Evolutionary conservation across 2,888 invertebrate species (phyloP), one percentile per base, ranked within the genome.

Genomic region (Polia nebulosa): DNA sequence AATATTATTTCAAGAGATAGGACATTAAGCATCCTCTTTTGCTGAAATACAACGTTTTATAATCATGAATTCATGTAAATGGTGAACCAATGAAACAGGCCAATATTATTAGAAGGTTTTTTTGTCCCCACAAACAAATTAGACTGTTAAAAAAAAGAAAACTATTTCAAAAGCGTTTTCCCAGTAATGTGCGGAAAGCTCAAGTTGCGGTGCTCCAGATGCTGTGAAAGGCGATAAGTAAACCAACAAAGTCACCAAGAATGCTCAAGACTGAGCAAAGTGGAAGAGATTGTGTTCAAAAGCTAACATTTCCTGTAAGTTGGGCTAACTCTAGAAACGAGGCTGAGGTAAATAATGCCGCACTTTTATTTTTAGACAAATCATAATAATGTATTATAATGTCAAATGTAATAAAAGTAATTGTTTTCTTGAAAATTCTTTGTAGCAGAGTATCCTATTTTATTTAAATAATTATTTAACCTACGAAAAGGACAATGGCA

Each of bases 211-310:
- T 29, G 52, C 34, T 52, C 52, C 32, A 60, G 39, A 57, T 64
- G 59, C 45, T 75, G 51, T 47, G 47, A 64, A 76, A 70, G 44
- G 57, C 44, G 64, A 57, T 58, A 75, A 58, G 57, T 61, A 61
- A 61, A 71, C 60, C 41, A 69, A 76, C 57, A 58, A 47, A 61
- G 44, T 61, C 36, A 57, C 63, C 27, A 22, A 58, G 75, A 70
- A 70, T 57, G 25, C 59, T 57, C 45, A 60, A 44, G 27, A 49
- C 39, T 62, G 20, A 57, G 41, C 34, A 47, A 70, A 75, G 47
- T 75, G 45, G 44, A 59, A 60, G 59, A 64, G 56, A 64, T 76
- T 52, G 44, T 39, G 39, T 69, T 32, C 25, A 44, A 55, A 55
- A 44, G 61, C 73, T 41, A 60, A 74, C 29, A 25, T 61, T 68